phyloP scores from a whole-genome alignment of 2,888 invertebrate species.

The Phortica magna region DNA sequence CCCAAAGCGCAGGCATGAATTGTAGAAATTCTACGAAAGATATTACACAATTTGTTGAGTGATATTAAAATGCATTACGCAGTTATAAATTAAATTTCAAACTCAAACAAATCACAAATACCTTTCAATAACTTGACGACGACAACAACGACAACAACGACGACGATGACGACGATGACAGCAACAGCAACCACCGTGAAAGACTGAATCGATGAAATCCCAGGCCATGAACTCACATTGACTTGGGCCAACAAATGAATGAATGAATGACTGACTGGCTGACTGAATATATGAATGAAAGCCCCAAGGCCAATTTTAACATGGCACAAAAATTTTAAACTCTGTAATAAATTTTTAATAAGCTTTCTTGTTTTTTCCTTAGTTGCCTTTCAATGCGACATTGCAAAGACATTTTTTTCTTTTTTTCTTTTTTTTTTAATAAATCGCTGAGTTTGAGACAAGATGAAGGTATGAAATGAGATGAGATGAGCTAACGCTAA shows the following conservation, averaged over 20 bases:
- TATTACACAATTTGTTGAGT: slow-evolving; percentile 23
- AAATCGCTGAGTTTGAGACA: background rate
- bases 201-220: background rate
- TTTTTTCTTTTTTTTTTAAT: background rate
- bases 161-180: slow-evolving; percentile 3
- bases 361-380: slow-evolving; percentile 68
- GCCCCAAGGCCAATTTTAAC: slow-evolving; percentile 32
- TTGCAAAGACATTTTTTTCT: slow-evolving; percentile 1
- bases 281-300: background rate
- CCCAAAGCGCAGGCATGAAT: background rate
- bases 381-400: background rate
- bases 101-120: slow-evolving; percentile 71
- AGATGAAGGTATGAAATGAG: background rate
- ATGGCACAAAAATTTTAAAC: slow-evolving; percentile 51
- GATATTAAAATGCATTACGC: slow-evolving; percentile 60
- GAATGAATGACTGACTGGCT: background rate
- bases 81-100: slow-evolving; percentile 69
- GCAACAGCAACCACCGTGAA: slow-evolving; percentile 17
- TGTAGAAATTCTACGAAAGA: background rate
- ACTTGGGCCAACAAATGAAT: too few species aligned
- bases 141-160: background rate
- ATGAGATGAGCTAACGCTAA: too few species aligned
- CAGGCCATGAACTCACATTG: background rate
- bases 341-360: slow-evolving; percentile 72
- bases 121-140: slow-evolving; percentile 64